Conservation (phyloP, 2,113 vertebrate species). For the Ptychochromis oligacanthus region DNA sequence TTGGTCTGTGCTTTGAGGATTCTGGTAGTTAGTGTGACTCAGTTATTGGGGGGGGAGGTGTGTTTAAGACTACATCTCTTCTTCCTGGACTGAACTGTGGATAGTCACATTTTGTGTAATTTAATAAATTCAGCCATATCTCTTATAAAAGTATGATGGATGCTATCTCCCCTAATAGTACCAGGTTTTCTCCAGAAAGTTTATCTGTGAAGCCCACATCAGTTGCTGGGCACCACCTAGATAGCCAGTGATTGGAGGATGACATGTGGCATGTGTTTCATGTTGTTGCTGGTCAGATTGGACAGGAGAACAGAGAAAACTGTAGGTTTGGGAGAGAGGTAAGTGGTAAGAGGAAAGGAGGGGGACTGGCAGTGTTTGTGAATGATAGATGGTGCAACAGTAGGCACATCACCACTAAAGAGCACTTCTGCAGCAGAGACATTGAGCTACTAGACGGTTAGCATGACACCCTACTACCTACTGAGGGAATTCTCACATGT, state of each 20-base stretch:
- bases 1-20: too few species aligned
- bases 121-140: not conserved
- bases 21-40: too few species aligned
- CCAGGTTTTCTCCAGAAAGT: not conserved
- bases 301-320: too few species aligned
- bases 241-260: not conserved
- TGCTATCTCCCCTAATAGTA: accelerated
- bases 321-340: too few species aligned
- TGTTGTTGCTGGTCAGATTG: too few species aligned
- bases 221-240: not conserved
- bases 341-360: too few species aligned
- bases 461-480: not conserved
- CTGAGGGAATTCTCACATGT: not conserved
- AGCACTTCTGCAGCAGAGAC: not conserved
- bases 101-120: accelerated
- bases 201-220: not conserved
- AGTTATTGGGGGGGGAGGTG: not conserved
- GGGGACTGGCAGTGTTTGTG: too few species aligned
- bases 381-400: too few species aligned
- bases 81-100: not conserved
- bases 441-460: not conserved
- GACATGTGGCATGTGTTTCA: too few species aligned
- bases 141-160: accelerated
- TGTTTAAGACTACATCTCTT: accelerated
- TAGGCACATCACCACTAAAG: too few species aligned